Evolutionary conservation across 2,113 vertebrate genomes (phyloP).

Genomic region (Octodon degus): DNA sequence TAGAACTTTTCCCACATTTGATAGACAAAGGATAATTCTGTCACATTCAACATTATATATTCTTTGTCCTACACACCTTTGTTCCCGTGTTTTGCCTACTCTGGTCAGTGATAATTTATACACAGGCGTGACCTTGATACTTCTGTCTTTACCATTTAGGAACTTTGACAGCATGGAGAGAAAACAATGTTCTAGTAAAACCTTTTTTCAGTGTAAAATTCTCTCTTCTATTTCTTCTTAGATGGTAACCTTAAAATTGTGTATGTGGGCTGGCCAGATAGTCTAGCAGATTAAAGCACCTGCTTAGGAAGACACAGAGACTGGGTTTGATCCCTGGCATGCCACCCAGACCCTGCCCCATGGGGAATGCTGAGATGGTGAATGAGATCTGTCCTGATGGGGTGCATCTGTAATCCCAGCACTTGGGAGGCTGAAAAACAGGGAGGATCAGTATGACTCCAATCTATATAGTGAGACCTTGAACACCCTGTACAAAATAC

Average conservation of each 20-base stretch:
- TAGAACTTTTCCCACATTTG: not conserved
- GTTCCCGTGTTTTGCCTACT: not conserved
- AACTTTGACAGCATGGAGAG: conserved; percentile 30
- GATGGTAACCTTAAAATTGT: not conserved
- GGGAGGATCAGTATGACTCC: too few relatives aligned
- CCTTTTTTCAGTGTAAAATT: not conserved
- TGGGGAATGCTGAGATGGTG: too few relatives aligned
- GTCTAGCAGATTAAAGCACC: too few relatives aligned
- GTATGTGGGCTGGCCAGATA: not conserved
- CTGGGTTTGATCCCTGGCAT: too few relatives aligned
- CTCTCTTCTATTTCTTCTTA: not conserved
- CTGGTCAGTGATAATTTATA: not conserved
- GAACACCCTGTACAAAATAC: too few relatives aligned
- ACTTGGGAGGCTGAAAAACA: too few relatives aligned
- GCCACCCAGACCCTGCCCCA: too few relatives aligned
- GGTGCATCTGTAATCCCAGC: too few relatives aligned
- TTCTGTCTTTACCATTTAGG: conserved; percentile 15
- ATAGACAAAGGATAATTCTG: not conserved
- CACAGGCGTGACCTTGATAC: not conserved
- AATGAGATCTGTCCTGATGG: too few relatives aligned
- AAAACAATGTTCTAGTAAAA: conserved; percentile 35
- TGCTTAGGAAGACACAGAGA: too few relatives aligned
- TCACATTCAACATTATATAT: not conserved
- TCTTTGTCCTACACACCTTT: not conserved
- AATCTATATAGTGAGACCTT: too few relatives aligned